These are phyloP conservation scores for Heptranchias perlo DNA, from an alignment of 2,113 vertebrate genomes.

Conservation along the genomic window DNA sequence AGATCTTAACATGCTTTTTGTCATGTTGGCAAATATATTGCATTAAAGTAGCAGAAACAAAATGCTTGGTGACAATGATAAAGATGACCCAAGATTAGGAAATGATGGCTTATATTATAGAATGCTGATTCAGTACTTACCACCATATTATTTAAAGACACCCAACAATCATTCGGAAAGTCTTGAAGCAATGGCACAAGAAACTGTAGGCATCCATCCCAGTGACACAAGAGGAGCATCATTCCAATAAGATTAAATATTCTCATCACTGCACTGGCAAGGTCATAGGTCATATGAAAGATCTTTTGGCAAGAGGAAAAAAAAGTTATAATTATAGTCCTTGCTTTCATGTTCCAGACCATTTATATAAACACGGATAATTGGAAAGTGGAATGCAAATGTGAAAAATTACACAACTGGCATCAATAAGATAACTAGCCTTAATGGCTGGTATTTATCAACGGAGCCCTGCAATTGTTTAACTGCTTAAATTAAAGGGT, in stretches of 20 bases:
- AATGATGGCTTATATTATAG: neutral
- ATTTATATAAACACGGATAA: neutral
- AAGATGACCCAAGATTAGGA: neutral
- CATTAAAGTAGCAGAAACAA: neutral
- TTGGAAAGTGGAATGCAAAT: neutral
- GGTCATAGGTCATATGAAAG: constrained; percentile 98
- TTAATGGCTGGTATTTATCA: neutral
- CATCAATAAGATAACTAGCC: neutral
- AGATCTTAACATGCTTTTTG: neutral
- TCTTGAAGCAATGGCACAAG: constrained; percentile 94
- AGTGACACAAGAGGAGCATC: constrained; percentile 97
- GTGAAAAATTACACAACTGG: neutral
- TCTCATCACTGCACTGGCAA: constrained; percentile 96
- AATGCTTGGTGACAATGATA: neutral
- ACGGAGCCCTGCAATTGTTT: neutral
- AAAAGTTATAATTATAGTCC: neutral
- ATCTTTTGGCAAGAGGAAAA: constrained; percentile 62
- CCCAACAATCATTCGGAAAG: constrained; percentile 97
- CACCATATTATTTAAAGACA: constrained; percentile 97
- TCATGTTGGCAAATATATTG: neutral
- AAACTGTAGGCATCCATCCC: constrained; percentile 98
- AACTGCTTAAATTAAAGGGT: neutral
- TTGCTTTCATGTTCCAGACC: neutral
- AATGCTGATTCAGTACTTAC: constrained; percentile 69
- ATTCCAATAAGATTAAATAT: constrained; percentile 99